These are phyloP conservation scores for Acanthoscelides obtectus DNA, from an alignment of 2,888 invertebrate species.

Conservation along the genomic window DNA sequence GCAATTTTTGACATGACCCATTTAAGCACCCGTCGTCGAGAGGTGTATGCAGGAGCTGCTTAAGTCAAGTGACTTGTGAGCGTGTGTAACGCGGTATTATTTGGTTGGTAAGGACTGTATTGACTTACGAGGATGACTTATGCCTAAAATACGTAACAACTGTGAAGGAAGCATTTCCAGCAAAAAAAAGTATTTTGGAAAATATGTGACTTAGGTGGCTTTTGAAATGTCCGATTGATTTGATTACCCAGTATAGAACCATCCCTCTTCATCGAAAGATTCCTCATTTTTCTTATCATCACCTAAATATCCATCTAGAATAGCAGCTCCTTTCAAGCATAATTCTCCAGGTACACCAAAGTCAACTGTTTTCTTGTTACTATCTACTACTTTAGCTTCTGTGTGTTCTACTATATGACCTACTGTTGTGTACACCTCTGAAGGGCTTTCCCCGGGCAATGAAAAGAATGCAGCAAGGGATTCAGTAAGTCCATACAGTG, in stretches of 20 bases:
- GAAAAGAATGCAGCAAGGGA: conserved; percentile 53
- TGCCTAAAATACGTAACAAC: no score
- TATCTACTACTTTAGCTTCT: conserved; percentile 64
- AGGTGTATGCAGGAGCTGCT: no score
- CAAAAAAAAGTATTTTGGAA: no score
- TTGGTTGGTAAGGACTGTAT: no score
- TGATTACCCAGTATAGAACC: conserved; percentile 77
- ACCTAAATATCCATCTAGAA: conserved; percentile 79
- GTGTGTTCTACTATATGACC: conserved; percentile 54
- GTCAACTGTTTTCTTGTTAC: conserved; percentile 60
- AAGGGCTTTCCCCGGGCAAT: conserved; percentile 45
- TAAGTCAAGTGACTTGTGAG: no score
- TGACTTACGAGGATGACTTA: no score
- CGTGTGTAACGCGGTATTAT: no score
- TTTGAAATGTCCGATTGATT: no score
- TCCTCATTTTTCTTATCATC: conserved; percentile 71
- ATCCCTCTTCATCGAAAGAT: conserved; percentile 61
- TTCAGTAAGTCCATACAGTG: conserved; percentile 59
- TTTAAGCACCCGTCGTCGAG: no score
- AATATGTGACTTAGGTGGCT: no score
- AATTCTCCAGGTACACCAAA: conserved; percentile 72
- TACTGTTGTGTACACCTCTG: conserved; percentile 50
- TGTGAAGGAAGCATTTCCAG: no score
- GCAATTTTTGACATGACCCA: no score
- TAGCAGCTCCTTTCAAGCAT: conserved; percentile 66